A percentile compares a stretch with the other conserved stretches of the same genome.
Conservation (phyloP, 2,888 invertebrate species). For the Odontomyia ornata region DNA sequence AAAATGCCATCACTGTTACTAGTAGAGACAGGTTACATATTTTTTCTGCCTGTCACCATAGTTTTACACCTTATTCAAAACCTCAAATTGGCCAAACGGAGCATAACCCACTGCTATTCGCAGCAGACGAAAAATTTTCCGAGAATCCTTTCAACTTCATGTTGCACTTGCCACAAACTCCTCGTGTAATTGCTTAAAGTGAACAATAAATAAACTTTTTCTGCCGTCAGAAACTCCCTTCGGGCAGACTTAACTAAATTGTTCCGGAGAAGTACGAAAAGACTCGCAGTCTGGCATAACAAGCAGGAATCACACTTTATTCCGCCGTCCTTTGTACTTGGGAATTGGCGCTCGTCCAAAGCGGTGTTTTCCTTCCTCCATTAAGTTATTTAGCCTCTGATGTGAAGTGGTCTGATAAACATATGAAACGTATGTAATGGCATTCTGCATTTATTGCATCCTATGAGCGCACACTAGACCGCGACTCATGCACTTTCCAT, state of each 20-base stretch:
- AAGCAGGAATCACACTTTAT: not conserved
- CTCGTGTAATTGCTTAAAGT: not conserved
- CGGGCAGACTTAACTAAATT: not conserved
- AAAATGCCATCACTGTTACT: too few species aligned
- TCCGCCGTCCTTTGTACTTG: not conserved
- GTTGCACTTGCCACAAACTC: not conserved
- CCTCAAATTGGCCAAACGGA: too few species aligned
- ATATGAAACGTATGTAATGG: not conserved
- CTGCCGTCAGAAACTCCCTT: not conserved
- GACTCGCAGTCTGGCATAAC: not conserved
- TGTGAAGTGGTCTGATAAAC: not conserved
- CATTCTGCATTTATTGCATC: not conserved
- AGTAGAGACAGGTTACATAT: too few species aligned
- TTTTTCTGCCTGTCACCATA: too few species aligned
- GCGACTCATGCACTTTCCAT: too few species aligned
- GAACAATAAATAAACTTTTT: not conserved
- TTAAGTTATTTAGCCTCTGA: conserved; percentile 1
- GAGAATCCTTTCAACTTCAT: too few species aligned
- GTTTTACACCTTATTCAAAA: too few species aligned
- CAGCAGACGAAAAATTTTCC: too few species aligned
- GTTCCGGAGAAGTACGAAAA: not conserved
- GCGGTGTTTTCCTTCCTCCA: not conserved
- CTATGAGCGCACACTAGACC: not conserved
- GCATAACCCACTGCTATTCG: too few species aligned
- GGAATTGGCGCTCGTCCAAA: conserved; percentile 3